A percentile compares a stretch with the other conserved stretches of the same genome.
Conservation (phyloP, 2,888 invertebrate genomes). For the Drosophila austrosaltans region DNA sequence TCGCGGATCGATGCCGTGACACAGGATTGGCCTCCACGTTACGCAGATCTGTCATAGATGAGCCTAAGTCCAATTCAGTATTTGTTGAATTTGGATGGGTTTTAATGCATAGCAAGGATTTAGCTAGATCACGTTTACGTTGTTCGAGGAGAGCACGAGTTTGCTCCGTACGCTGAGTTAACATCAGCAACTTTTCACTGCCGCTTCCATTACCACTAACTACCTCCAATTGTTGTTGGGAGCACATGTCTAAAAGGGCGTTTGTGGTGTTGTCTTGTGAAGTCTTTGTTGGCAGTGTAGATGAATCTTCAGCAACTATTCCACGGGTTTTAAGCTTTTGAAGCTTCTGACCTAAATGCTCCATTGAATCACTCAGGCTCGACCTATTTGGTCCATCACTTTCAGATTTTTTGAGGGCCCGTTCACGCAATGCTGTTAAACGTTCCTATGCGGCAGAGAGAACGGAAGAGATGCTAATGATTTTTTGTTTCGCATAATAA, state of each 20-base stretch:
- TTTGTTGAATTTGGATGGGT: constrained; percentile 65
- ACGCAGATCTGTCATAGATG: constrained; percentile 83
- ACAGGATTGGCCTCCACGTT: constrained; percentile 52
- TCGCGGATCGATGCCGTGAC: constrained; percentile 80
- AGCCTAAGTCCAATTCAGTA: constrained; percentile 76
- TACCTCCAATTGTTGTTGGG: neutral
- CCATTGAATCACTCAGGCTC: constrained; percentile 60
- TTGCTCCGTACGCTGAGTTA: constrained; percentile 85
- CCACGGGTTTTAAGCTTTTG: constrained; percentile 34
- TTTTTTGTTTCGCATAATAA: neutral
- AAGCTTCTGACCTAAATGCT: constrained; percentile 52
- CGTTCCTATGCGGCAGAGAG: constrained; percentile 50
- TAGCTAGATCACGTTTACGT: constrained; percentile 85
- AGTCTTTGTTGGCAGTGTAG: constrained; percentile 45
- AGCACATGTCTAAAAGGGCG: constrained; percentile 3
- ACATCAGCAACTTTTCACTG: constrained; percentile 84
- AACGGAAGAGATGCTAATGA: neutral
- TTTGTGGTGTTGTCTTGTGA: constrained; percentile 4
- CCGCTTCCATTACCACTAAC: constrained; percentile 79
- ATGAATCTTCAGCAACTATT: constrained; percentile 14
- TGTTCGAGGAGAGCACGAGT: constrained; percentile 85
- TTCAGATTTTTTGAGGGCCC: constrained; percentile 51
- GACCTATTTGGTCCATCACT: constrained; percentile 31
- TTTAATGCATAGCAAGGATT: constrained; percentile 73
- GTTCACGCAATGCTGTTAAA: constrained; percentile 59